Evolutionary conservation across 2,888 invertebrate species (phyloP), one percentile per base, ranked within the genome.

Genomic region (Pristionchus exspectatus): DNA sequence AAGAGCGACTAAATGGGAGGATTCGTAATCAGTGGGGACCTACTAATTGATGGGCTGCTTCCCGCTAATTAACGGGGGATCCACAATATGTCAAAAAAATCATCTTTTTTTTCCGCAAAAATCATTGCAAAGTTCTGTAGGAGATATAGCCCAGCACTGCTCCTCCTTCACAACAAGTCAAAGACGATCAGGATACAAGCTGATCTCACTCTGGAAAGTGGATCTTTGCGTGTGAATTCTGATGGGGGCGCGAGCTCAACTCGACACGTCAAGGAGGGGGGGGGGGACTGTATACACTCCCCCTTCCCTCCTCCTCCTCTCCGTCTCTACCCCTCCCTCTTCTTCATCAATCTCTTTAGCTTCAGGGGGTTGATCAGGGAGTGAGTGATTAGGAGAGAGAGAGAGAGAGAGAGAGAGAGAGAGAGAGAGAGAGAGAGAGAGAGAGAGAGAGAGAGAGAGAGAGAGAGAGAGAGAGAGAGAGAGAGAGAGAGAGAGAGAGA

Each of bases 241-340:
- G 38, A 74, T 74, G 74, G 74, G 59, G 18, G 24, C 21, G 18
- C 38, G 38, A 74, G 74, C 74, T 74, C 74, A 30, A 33, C 69
- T 74, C 38, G 74, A 74, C 74, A 74, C 74, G 74, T 74, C 74
- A 74, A 74, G 74, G 21, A 44, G 81, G 24, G 50, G 38, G 21
- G 77, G 81, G 24, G 50, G 38, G 54, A 81, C 81, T 81, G 81
- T 81, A 81, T 81, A 81, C 81, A 81, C 81, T 54, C 44, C 38
- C 38, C n/a, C 44, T 44, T 54, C 50, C 27, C 81, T 27, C n/a
- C 50, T 50, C 81, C 81, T 54, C n/a, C 50, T 50, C 81, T 44
- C 14, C 18, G 50, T 27, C 50, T 81, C 38, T 74, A 74, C 27
- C 81, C 81, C n/a, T 33, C 38, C 18, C 50, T 50, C 77, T 50